Evolutionary conservation across 2,888 invertebrate genomes (phyloP), one percentile per base, ranked within the genome.

Genomic region (Desoria tigrina): DNA sequence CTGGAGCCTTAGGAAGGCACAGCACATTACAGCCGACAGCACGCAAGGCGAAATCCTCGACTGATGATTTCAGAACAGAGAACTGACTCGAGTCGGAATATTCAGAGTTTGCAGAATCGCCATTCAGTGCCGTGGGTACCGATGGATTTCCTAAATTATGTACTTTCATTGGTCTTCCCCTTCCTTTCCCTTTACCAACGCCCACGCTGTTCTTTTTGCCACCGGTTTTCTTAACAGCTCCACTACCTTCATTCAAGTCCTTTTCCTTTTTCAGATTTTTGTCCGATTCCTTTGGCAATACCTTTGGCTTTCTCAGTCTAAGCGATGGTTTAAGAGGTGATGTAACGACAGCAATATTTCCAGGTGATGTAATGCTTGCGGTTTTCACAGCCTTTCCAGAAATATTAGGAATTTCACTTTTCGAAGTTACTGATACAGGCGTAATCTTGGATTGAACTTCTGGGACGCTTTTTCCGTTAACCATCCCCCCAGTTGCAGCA

Each of bases 341-440:
- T 39, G 23, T 14, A 16, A 45, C 6, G 4, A 16, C 45, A 18
- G 23, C 21, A n/a, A 7, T 6, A 11, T 23, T 37, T 21, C 57
- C 57, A 2, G 42, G 42, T 14, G 57, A 37, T 23, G 42, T 57
- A 3, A 42, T 42, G n/a, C 24, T 14, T 11, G 57, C 57, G 2
- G 57, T 39, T 57, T 57, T 57, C 6, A 57, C 57, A 3, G 57
- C 57, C 42, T 57, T 57, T 11, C 57, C 57, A 24, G 32, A 6
- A 23, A 16, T 51, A 51, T 16, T 51, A 18, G 26, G 54, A 18
- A 6, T 54, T 32, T 28, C 2, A 21, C 7, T 51, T 51, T 51
- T 51, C 7, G 51, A 23, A 6, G 51, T 18, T 18, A 49, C n/a
- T n/a, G n/a, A n/a, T n/a, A 32, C 32, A 11, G 45, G 45, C 16